A percentile compares a stretch with the other conserved stretches of the same genome.
These are phyloP conservation scores for Montipora efflorescens DNA, from an alignment of 64 coral and sea anemone genomes.

Conservation along the genomic window DNA sequence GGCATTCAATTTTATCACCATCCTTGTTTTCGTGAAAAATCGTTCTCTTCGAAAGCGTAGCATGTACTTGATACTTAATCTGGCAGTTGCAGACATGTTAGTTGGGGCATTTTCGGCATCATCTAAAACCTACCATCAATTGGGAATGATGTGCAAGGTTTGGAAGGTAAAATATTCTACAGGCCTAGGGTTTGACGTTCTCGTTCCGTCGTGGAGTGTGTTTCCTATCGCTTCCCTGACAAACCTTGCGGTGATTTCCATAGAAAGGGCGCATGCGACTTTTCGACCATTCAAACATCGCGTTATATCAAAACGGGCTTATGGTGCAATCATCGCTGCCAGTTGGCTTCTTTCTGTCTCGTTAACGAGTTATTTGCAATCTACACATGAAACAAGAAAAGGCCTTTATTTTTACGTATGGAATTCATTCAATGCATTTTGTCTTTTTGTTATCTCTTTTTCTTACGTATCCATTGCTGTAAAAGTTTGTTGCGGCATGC, in stretches of 20 bases:
- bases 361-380: too few species aligned
- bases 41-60: neutral
- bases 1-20: neutral
- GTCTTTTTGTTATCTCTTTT: neutral
- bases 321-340: neutral
- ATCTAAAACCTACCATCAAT: neutral
- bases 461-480: conserved; percentile 13
- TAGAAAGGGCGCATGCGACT: neutral
- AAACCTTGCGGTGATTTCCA: neutral
- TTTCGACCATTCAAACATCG: neutral
- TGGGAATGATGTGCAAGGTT: neutral
- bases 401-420: neutral
- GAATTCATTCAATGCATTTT: neutral
- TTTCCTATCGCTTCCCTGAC: neutral
- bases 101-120: neutral
- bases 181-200: neutral
- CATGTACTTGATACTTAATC: neutral
- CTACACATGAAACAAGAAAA: too few species aligned
- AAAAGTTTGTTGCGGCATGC: neutral
- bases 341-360: neutral
- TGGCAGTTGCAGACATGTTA: conserved; percentile 14
- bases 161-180: neutral
- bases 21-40: neutral
- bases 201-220: neutral
- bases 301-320: neutral